These are phyloP conservation scores for Galerucella nymphaeae DNA, from an alignment of 2,888 invertebrate genomes.

Conservation along the genomic window DNA sequence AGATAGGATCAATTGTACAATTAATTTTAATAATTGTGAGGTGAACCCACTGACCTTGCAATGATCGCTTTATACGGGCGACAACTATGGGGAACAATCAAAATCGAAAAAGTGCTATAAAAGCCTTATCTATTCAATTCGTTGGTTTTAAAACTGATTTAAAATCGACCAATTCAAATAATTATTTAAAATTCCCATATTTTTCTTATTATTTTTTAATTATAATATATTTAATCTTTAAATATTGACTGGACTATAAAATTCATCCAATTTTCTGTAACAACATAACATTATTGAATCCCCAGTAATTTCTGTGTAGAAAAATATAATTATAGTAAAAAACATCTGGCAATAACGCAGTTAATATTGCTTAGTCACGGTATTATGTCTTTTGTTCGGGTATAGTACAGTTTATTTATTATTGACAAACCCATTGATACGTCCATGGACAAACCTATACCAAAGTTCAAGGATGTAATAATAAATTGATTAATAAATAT, in stretches of 20 bases:
- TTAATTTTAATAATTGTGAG: constrained; percentile 5
- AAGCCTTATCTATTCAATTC: no score
- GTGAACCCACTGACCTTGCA: not conserved
- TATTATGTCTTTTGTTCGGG: not conserved
- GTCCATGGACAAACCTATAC: no score
- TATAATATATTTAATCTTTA: no score
- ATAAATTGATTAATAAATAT: not conserved
- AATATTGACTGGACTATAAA: not conserved
- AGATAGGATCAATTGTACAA: constrained; percentile 9
- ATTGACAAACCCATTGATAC: not conserved
- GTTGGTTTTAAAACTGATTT: no score
- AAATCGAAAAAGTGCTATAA: no score
- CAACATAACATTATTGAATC: not conserved
- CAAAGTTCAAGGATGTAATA: not conserved
- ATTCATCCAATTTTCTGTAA: not conserved
- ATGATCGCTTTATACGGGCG: not conserved
- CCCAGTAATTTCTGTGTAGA: not conserved
- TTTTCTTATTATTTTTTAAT: no score
- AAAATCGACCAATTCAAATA: no score
- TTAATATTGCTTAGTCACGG: not conserved
- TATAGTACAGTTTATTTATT: not conserved
- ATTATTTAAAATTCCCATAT: no score
- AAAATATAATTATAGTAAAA: not conserved
- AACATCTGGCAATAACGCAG: not conserved
- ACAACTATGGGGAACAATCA: no score